These are phyloP conservation scores for Perdita meconis DNA, from an alignment of 2,888 invertebrate genomes.

Conservation along the genomic window DNA sequence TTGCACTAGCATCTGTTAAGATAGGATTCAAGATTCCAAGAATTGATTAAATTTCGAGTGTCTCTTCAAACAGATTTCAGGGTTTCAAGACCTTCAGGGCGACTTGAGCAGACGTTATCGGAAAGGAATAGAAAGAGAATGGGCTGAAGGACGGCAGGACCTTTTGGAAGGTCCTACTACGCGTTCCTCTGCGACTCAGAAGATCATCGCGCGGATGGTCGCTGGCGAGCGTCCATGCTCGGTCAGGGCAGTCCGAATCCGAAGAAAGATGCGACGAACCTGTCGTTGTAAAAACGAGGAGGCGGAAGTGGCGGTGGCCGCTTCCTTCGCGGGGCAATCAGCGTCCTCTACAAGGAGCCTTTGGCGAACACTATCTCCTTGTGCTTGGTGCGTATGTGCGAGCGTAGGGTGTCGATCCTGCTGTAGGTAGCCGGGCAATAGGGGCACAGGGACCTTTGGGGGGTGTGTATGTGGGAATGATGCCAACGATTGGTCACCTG, in stretches of 20 bases:
- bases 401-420: conserved; percentile 93
- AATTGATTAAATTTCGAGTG: too few relatives aligned
- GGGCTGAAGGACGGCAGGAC: too few relatives aligned
- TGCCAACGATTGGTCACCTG: conserved; percentile 95
- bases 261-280: conserved; percentile 66
- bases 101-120: background rate
- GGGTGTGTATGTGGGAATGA: conserved; percentile 93
- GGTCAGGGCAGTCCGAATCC: conserved; percentile 70
- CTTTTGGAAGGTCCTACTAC: background rate
- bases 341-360: conserved; percentile 79
- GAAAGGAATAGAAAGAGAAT: background rate
- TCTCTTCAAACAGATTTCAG: too few relatives aligned
- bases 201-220: conserved; percentile 26
- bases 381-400: conserved; percentile 91
- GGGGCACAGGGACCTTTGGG: conserved; percentile 92
- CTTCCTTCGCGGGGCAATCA: conserved; percentile 77
- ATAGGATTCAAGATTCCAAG: too few relatives aligned
- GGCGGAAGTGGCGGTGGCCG: conserved; percentile 70
- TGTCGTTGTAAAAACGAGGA: conserved; percentile 63
- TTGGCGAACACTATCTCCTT: conserved; percentile 75
- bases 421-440: conserved; percentile 95
- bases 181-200: background rate
- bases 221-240: conserved; percentile 18
- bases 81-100: too few relatives aligned
- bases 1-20: too few relatives aligned